phyloP scores from a whole-genome alignment of 2,888 invertebrate genomes.

The Erebia ligea region DNA sequence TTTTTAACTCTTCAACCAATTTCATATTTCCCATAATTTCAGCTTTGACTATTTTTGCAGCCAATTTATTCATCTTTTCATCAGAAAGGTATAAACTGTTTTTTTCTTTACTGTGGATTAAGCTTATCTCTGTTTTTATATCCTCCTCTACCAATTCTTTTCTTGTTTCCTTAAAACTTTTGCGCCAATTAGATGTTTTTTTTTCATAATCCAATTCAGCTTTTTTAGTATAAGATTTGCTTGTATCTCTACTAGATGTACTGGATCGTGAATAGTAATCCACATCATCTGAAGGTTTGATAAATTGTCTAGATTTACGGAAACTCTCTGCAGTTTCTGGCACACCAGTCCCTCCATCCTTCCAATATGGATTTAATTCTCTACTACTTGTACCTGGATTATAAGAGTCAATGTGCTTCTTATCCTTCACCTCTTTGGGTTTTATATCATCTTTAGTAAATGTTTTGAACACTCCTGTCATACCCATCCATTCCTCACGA shows the following conservation, averaged over 20 bases:
- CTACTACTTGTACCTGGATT: conserved; percentile 87
- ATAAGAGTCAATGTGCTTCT: conserved; percentile 83
- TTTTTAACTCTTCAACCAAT: conserved; percentile 87
- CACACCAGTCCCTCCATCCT: conserved; percentile 92
- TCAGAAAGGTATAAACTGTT: conserved; percentile 83
- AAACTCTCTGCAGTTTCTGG: conserved; percentile 80
- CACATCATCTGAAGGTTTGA: conserved; percentile 67
- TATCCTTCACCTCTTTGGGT: conserved; percentile 77
- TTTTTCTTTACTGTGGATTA: conserved; percentile 35
- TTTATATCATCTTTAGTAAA: conserved; percentile 74
- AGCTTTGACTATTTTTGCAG: conserved; percentile 95
- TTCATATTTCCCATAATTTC: conserved; percentile 94
- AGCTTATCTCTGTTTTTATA: conserved; percentile 29
- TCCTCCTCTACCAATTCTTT: conserved; percentile 12
- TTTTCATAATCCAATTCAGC: conserved; percentile 12
- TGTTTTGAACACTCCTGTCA: conserved; percentile 80
- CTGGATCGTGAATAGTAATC: conserved; percentile 55
- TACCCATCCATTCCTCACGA: conserved; percentile 92
- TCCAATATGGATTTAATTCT: conserved; percentile 97
- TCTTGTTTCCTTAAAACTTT: conserved; percentile 33
- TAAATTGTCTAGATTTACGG: conserved; percentile 62
- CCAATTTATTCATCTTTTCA: conserved; percentile 94
- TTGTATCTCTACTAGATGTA: conserved; percentile 36
- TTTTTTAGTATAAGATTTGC: conserved; percentile 1
- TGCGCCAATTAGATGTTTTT: conserved; percentile 44